Percentiles rank a stretch among this genome's conserved stretches.
These are phyloP conservation scores for Sycobia sp. DNA, from an alignment of 1,140 invertebrate genomes.

Conservation along the genomic window DNA sequence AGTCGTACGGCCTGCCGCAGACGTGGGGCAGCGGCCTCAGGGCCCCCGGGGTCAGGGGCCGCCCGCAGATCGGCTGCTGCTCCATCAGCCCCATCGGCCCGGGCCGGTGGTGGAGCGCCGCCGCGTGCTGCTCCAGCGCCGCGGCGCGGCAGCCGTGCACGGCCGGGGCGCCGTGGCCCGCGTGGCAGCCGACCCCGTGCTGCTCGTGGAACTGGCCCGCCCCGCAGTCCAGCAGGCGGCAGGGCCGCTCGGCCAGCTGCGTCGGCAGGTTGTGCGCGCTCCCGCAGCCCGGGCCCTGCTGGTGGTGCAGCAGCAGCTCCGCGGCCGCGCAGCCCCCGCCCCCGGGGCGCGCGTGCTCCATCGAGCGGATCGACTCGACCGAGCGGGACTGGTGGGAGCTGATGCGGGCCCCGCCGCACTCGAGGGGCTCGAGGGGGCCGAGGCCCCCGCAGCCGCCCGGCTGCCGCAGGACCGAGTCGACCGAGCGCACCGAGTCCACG, in stretches of 20 bases:
- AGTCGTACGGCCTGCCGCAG: constrained; percentile 57
- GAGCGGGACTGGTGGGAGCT: constrained; percentile 49
- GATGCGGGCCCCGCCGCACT: not conserved
- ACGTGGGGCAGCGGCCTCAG: constrained; percentile 47
- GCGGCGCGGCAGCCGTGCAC: constrained; percentile 44
- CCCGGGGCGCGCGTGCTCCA: constrained; percentile 25
- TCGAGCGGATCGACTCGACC: constrained; percentile 47
- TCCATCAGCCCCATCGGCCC: no score
- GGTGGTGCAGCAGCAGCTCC: constrained; percentile 30
- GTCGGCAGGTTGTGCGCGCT: constrained; percentile 34
- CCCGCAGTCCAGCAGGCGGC: constrained; percentile 51
- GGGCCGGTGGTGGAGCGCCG: no score
- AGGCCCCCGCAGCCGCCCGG: not conserved
- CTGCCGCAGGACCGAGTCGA: constrained; percentile 43
- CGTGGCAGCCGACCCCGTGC: not conserved
- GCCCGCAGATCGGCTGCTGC: not conserved
- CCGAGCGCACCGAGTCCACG: constrained; percentile 59
- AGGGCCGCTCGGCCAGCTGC: no score
- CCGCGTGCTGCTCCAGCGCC: constrained; percentile 45
- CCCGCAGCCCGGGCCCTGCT: constrained; percentile 5
- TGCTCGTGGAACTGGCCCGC: constrained; percentile 52
- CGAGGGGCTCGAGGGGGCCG: not conserved
- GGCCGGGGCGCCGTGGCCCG: not conserved
- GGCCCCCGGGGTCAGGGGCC: not conserved
- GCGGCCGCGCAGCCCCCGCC: not conserved